Base-by-base conservation (phyloP, 2,888 invertebrate genomes). In the Catocala nupta region DNA sequence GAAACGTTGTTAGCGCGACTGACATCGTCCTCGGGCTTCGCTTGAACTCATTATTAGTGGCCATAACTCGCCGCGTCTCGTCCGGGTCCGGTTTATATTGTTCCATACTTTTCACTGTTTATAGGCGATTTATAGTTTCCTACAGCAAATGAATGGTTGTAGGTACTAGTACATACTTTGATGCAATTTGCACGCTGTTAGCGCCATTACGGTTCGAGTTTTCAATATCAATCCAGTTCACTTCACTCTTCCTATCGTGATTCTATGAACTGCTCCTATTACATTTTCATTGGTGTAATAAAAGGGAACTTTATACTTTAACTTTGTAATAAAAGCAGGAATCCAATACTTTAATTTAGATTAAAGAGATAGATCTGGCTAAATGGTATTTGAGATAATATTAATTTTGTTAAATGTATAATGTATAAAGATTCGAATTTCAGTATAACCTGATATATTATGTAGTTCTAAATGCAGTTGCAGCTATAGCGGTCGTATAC, bases 81-180 rank as follows among this genome's bases (percentile, higher is more conserved):
- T 71, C 71, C 67, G 55, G 66, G 81, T 81, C 84, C 84, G 80
- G 84, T 82, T 80, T 77, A 77, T 79, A 83, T 85, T 81, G 84
- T 85, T 80, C 75, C 59, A 76, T 72, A 76, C 81, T 83, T 84
- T 82, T 82, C 78, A 80, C 78, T 86, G 80, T 80, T 78, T 78
- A 75, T 70, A 70, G 70, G 66, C 77, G 81, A 87, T 86, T 87
- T 85, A 87, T 86, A 80, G 80, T 81, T 88, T 84, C 82, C 82
- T 83, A 75, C 76, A 73, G 68, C 75, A 86, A 88, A 87, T 84
- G 77, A 85, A 81, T 78, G 78, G 76, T 73, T 79, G 65, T 73
- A 71, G 71, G 77, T 70, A 78, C 77, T 73, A 73, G 73, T 69
- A 78, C 78, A 72, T 68, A 76, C 76, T 76, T 78, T 78, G 52